These are phyloP conservation scores for Prenolepis imparis DNA, from an alignment of 2,888 invertebrate genomes.

Conservation along the genomic window DNA sequence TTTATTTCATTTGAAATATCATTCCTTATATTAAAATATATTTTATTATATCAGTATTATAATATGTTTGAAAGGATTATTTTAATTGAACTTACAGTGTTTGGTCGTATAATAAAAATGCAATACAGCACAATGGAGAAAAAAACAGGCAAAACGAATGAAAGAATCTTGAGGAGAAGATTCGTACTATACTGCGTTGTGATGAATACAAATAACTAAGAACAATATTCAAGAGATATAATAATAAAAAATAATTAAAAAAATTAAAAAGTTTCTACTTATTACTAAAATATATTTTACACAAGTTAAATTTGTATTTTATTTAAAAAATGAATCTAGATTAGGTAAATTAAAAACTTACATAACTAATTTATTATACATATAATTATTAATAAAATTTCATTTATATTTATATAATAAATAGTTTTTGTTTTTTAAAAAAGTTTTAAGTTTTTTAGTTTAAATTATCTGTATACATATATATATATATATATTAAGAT, in stretches of 20 bases:
- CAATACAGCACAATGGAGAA: slow-evolving; percentile 22
- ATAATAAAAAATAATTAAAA: neutral
- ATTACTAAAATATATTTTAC: neutral
- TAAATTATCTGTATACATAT: neutral
- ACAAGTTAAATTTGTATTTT: neutral
- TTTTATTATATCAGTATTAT: neutral
- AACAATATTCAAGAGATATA: neutral
- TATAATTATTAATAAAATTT: too few relatives aligned
- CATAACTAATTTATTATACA: too few relatives aligned
- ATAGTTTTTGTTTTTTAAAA: too few relatives aligned
- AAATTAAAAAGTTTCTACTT: neutral
- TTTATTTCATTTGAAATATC: neutral
- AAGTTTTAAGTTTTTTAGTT: too few relatives aligned
- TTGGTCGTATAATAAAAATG: neutral
- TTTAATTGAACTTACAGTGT: slow-evolving; percentile 17
- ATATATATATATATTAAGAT: too few relatives aligned
- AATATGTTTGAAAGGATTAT: neutral
- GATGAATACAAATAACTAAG: slow-evolving; percentile 1
- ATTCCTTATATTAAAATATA: slow-evolving; percentile 7
- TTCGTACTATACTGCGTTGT: neutral
- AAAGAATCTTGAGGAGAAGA: neutral
- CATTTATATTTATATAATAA: too few relatives aligned
- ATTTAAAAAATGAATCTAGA: too few relatives aligned
- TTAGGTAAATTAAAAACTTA: too few relatives aligned
- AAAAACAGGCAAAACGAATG: neutral